These are phyloP conservation scores for Monodelphis domestica DNA, from an alignment of 2,797 vertebrate genomes.

Conservation along the genomic window DNA sequence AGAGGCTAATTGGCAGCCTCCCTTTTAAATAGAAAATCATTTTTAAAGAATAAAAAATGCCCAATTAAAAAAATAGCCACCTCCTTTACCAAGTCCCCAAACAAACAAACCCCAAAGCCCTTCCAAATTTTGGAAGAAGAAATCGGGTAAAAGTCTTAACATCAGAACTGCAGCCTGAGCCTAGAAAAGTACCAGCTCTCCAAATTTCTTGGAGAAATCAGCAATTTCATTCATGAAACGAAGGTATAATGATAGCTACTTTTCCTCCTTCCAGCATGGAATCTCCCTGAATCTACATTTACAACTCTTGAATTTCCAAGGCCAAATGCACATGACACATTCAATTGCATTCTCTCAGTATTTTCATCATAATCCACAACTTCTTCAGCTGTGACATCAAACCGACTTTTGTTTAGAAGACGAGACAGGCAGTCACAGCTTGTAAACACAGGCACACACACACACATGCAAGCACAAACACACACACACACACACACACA, in stretches of 20 bases:
- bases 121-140: constrained; percentile 75
- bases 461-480: not conserved
- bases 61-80: constrained; percentile 73
- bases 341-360: not conserved
- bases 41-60: constrained; percentile 71
- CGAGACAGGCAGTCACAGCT: constrained; percentile 5
- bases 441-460: not conserved
- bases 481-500: not conserved
- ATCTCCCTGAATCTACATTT: constrained; percentile 5
- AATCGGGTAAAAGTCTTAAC: constrained; percentile 74
- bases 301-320: constrained; percentile 19
- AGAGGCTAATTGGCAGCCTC: constrained; percentile 88
- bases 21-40: constrained; percentile 80
- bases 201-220: constrained; percentile 67
- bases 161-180: constrained; percentile 59
- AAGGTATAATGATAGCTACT: not conserved
- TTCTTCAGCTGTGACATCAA: constrained; percentile 26
- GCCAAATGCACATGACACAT: constrained; percentile 13
- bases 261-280: constrained; percentile 12
- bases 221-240: constrained; percentile 50
- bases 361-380: constrained; percentile 28
- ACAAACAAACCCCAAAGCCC: constrained; percentile 49
- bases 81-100: not conserved
- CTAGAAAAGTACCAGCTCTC: constrained; percentile 56
- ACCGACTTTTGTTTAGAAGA: constrained; percentile 24